These are phyloP conservation scores for Drosophila leontia DNA, from an alignment of 1,140 invertebrate genomes.

Conservation along the genomic window DNA sequence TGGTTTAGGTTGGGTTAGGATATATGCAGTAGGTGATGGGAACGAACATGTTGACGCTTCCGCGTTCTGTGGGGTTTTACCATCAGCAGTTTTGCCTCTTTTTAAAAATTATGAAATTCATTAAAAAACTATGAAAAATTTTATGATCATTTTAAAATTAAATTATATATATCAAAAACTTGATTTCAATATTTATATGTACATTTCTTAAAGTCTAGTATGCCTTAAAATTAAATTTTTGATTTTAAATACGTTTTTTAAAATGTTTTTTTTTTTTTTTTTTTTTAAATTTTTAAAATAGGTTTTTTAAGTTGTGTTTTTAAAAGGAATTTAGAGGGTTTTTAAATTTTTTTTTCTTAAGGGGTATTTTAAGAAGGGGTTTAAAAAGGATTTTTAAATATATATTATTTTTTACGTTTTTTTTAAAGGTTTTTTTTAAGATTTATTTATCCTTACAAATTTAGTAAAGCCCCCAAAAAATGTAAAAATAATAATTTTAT, in stretches of 20 bases:
- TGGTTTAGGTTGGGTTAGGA: conserved; percentile 1
- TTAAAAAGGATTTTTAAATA: too few species aligned
- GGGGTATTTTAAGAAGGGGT: too few species aligned
- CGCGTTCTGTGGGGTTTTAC: conserved; percentile 1
- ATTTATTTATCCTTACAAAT: too few species aligned
- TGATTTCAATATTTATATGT: neutral
- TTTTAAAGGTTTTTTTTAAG: too few species aligned
- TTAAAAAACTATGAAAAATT: neutral
- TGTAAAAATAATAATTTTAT: neutral
- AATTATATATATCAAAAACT: neutral
- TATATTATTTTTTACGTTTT: too few species aligned
- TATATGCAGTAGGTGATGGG: conserved; percentile 3
- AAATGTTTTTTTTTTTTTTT: too few species aligned
- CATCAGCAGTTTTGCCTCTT: neutral
- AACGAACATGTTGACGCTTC: conserved; percentile 29
- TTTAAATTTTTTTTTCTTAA: too few species aligned
- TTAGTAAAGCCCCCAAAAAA: neutral
- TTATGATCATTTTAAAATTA: neutral
- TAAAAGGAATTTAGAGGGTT: too few species aligned
- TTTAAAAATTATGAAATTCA: neutral
- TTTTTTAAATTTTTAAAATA: neutral
- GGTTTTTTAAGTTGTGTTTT: too few species aligned
- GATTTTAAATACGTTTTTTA: too few species aligned
- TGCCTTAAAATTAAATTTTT: too few species aligned
- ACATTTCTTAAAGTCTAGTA: neutral